Percentiles rank a stretch among this genome's conserved stretches.
phyloP scores from a whole-genome alignment of 2,113 vertebrate genomes.

The Calypte anna region DNA sequence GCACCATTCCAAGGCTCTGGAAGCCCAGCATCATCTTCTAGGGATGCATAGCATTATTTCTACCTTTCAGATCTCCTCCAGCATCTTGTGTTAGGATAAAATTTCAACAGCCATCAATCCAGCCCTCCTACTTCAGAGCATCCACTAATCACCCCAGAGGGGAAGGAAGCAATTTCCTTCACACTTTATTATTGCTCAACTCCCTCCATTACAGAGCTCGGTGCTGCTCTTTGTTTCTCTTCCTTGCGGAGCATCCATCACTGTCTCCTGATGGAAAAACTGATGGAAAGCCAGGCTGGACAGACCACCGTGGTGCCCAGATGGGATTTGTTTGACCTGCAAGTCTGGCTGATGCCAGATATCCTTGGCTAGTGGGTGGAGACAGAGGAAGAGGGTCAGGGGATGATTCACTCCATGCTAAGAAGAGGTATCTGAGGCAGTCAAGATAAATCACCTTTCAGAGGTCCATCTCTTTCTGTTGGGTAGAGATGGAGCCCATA shows the following conservation, averaged over 20 bases:
- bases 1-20: background rate
- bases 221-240: background rate
- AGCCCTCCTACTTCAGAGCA: background rate
- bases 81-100: background rate
- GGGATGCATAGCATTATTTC: background rate
- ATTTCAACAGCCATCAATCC: background rate
- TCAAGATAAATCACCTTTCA: background rate
- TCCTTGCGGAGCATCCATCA: background rate
- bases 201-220: background rate
- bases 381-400: background rate
- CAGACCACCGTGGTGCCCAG: background rate
- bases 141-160: background rate
- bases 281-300: background rate
- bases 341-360: background rate
- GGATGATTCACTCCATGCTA: background rate
- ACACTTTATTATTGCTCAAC: constrained; percentile 12
- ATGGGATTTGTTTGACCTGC: background rate
- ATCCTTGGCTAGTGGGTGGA: background rate
- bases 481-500: background rate
- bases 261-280: background rate
- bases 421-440: background rate
- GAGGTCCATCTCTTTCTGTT: background rate
- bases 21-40: background rate
- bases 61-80: background rate
- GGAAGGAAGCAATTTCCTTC: constrained; percentile 60